Percentiles rank a stretch among this genome's conserved stretches.
Evolutionary conservation across 1,140 invertebrate genomes (phyloP).

Genomic region (Calycopis cecrops): DNA sequence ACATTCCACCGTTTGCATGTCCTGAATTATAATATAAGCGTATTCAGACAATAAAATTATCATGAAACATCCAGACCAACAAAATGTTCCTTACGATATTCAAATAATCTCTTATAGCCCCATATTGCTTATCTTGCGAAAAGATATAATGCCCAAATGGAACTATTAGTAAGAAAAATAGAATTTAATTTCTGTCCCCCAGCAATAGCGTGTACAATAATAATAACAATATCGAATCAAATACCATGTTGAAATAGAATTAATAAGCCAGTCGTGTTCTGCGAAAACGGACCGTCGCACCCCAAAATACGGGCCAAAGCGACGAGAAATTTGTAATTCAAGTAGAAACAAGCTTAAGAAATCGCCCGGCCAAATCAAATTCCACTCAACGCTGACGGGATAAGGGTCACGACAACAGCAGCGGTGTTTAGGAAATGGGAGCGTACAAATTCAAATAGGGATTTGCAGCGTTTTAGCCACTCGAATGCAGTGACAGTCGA

Average conservation of each 20-base stretch:
- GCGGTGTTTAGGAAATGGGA: neutral
- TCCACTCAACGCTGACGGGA: neutral
- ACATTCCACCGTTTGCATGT: too few species aligned
- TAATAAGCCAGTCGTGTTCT: neutral
- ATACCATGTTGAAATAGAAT: conserved; percentile 11
- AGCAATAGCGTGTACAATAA: conserved; percentile 6
- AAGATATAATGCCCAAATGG: conserved; percentile 15
- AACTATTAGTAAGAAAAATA: conserved; percentile 15
- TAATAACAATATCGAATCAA: conserved; percentile 16
- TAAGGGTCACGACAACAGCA: neutral
- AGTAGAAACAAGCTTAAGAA: neutral
- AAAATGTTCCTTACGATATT: neutral
- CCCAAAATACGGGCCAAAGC: neutral
- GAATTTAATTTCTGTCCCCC: conserved; percentile 16
- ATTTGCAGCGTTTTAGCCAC: conserved; percentile 14
- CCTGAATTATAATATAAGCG: too few species aligned
- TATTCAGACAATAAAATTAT: neutral
- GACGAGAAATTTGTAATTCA: neutral
- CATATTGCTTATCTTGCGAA: conserved; percentile 1
- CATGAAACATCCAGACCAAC: neutral
- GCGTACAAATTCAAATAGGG: conserved; percentile 8
- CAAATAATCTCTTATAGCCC: neutral
- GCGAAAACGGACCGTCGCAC: neutral
- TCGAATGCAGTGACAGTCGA: conserved; percentile 12
- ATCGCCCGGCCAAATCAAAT: neutral